Conservation (phyloP, 2,888 invertebrate genomes). For the Pollenia griseotomentosa region DNA sequence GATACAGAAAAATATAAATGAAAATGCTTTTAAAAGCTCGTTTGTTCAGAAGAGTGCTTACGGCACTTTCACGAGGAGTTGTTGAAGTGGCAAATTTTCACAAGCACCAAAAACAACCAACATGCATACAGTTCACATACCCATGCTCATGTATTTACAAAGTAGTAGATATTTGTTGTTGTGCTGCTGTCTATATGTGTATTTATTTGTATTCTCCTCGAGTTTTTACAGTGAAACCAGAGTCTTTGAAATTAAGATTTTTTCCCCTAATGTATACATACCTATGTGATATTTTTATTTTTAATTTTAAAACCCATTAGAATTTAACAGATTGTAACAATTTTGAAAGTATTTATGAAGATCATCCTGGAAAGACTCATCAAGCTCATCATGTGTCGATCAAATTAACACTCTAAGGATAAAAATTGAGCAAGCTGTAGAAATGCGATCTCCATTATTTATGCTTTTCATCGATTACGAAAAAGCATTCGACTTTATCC, state of each 20-base stretch:
- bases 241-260: neutral
- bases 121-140: conserved; percentile 50
- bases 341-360: too few relatives aligned
- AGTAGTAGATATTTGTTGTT: neutral
- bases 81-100: conserved; percentile 84
- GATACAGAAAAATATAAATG: conserved; percentile 83
- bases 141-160: neutral
- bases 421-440: too few relatives aligned
- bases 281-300: too few relatives aligned
- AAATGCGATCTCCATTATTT: too few relatives aligned
- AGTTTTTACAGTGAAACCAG: conserved; percentile 48
- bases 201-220: conserved; percentile 30
- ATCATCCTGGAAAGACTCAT: too few relatives aligned
- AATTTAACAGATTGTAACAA: too few relatives aligned
- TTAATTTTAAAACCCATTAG: too few relatives aligned
- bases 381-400: too few relatives aligned
- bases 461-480: too few relatives aligned
- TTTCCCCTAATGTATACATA: neutral
- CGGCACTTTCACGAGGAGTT: conserved; percentile 83
- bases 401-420: too few relatives aligned
- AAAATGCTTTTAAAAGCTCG: conserved; percentile 83
- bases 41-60: conserved; percentile 83
- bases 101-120: conserved; percentile 80
- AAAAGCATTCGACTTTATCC: too few relatives aligned
- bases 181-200: neutral